Conservation (phyloP, 2,113 vertebrate genomes). For the Orthonyx spaldingii region DNA sequence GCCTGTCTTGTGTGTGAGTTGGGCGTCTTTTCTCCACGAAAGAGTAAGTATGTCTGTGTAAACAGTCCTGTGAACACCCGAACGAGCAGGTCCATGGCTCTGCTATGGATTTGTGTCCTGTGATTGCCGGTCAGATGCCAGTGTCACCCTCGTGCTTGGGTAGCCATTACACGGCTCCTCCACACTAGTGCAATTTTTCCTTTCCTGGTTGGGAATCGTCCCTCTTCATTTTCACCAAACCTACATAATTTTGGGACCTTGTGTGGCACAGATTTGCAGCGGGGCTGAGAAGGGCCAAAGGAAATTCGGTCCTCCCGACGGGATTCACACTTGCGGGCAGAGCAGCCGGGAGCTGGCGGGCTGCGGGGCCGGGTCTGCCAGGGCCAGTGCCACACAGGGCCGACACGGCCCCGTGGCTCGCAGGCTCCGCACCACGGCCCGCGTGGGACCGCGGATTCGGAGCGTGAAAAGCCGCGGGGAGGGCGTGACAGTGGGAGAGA, state of each 20-base stretch:
- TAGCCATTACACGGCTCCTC: neutral
- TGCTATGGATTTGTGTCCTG: neutral
- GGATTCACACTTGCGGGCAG: neutral
- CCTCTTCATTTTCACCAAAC: neutral
- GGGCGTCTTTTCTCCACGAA: neutral
- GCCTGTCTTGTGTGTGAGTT: neutral
- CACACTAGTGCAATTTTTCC: neutral
- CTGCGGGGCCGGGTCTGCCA: neutral
- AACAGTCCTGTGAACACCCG: neutral
- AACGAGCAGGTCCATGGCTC: neutral
- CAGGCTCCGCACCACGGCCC: neutral
- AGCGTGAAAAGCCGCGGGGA: neutral
- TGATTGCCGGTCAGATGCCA: neutral
- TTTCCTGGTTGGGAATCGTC: neutral
- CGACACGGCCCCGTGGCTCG: fast-evolving
- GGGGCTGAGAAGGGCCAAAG: too few species aligned
- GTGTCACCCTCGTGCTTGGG: neutral
- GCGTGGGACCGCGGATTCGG: neutral
- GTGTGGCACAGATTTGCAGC: neutral
- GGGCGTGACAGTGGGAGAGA: neutral
- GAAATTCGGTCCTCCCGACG: neutral
- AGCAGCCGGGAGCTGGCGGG: neutral
- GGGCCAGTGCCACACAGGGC: neutral
- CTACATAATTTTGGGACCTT: neutral
- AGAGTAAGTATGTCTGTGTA: neutral